Conservation (phyloP, 2,888 invertebrate genomes). For the Drosophila nr. perissopoda region DNA sequence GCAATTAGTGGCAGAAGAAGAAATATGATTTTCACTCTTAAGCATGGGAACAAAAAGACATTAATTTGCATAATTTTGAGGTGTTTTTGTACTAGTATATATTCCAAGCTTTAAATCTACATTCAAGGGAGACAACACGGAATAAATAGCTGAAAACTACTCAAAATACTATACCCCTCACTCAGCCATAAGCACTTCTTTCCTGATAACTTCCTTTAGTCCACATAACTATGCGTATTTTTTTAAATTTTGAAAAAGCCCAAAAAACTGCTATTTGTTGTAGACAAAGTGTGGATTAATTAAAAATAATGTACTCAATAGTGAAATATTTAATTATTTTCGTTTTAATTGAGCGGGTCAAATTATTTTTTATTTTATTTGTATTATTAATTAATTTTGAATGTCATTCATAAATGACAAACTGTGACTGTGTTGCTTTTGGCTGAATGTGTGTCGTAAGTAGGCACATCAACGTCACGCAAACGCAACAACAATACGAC, state of each 20-base stretch:
- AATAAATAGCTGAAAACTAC: background rate
- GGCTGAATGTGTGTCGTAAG: background rate
- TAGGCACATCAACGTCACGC: constrained; percentile 58
- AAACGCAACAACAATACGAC: constrained; percentile 29
- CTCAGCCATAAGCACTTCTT: background rate
- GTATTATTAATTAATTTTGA: background rate
- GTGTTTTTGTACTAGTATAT: background rate
- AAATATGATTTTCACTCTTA: background rate
- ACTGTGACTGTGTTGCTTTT: background rate
- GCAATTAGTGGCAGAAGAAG: no score
- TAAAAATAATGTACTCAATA: background rate
- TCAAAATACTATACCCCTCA: accelerated
- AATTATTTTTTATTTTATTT: background rate
- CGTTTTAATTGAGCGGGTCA: background rate
- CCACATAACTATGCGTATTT: background rate
- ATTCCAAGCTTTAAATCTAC: background rate
- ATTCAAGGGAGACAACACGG: background rate
- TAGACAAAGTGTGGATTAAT: background rate
- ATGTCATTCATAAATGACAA: background rate
- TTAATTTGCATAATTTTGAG: background rate
- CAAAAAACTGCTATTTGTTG: background rate
- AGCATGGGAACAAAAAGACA: background rate
- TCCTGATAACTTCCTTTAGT: background rate
- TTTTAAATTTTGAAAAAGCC: background rate
- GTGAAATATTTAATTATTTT: background rate